Evolutionary conservation across 2,888 invertebrate species (phyloP).

Genomic region (Heptascelio sp.): DNA sequence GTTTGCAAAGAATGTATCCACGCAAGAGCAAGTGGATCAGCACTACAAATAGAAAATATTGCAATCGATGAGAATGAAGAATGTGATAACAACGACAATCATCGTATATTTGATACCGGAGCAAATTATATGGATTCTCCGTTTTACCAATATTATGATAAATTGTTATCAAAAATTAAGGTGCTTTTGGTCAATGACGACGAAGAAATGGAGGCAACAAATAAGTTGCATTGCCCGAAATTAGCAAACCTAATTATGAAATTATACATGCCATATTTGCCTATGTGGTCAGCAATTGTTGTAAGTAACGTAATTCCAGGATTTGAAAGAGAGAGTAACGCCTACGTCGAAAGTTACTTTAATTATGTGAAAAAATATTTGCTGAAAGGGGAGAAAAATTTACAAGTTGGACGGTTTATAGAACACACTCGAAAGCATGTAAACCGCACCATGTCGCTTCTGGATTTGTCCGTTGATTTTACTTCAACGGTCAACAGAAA

Average conservation of each 20-base stretch:
- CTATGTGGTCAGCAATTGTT: constrained; percentile 12
- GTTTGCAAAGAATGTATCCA: not conserved
- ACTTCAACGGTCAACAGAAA: too few relatives aligned
- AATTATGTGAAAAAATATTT: not conserved
- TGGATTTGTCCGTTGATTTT: too few relatives aligned
- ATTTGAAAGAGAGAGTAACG: not conserved
- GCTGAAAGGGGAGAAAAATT: too few relatives aligned
- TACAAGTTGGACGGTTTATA: too few relatives aligned
- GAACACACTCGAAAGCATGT: too few relatives aligned
- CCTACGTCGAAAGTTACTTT: constrained; percentile 8
- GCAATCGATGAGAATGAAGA: not conserved
- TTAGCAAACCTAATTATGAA: constrained; percentile 3
- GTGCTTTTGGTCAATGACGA: too few relatives aligned
- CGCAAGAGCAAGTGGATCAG: not conserved
- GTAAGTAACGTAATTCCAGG: not conserved
- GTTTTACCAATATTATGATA: too few relatives aligned
- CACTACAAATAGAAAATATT: not conserved
- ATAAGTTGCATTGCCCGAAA: not conserved
- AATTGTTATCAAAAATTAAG: too few relatives aligned
- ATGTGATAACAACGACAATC: not conserved
- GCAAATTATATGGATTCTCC: too few relatives aligned
- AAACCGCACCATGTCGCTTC: too few relatives aligned
- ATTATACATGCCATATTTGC: not conserved
- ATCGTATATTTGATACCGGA: too few relatives aligned
- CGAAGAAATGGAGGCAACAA: too few relatives aligned